phyloP scores from a whole-genome alignment of 2,113 vertebrate species.

The Ictalurus furcatus region DNA sequence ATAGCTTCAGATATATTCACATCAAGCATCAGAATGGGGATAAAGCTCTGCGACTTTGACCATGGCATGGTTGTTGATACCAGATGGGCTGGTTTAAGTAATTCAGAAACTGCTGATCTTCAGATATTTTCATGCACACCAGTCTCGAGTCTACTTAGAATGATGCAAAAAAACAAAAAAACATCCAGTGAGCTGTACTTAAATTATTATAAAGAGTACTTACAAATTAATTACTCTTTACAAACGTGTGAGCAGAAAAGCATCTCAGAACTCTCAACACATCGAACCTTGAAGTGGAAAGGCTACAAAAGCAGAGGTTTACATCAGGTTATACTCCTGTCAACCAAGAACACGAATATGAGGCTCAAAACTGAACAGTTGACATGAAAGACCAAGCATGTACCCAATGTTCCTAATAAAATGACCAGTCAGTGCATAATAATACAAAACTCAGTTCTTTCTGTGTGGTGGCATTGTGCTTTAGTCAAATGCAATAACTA shows the following conservation, averaged over 20 bases:
- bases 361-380: not conserved
- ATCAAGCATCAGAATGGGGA: not conserved
- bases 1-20: not conserved
- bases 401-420: not conserved
- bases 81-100: slow-evolving; percentile 1
- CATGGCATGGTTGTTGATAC: not conserved
- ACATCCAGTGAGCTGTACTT: not conserved
- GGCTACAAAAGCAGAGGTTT: not conserved
- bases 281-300: not conserved
- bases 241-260: too few species aligned
- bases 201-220: too few species aligned
- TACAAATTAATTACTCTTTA: too few species aligned
- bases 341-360: not conserved
- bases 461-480: not conserved
- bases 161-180: not conserved
- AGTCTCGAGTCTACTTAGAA: not conserved
- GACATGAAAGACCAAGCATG: not conserved
- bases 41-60: not conserved
- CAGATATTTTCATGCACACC: too few species aligned
- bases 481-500: not conserved
- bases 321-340: not conserved
- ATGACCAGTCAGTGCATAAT: not conserved
- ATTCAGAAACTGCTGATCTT: too few species aligned
- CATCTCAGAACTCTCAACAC: too few species aligned
- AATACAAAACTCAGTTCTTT: slow-evolving; percentile 5